Percentiles rank a stretch among this genome's conserved stretches.
These are phyloP conservation scores for Habropoda laboriosa DNA, from an alignment of 1,140 invertebrate genomes.

Conservation along the genomic window DNA sequence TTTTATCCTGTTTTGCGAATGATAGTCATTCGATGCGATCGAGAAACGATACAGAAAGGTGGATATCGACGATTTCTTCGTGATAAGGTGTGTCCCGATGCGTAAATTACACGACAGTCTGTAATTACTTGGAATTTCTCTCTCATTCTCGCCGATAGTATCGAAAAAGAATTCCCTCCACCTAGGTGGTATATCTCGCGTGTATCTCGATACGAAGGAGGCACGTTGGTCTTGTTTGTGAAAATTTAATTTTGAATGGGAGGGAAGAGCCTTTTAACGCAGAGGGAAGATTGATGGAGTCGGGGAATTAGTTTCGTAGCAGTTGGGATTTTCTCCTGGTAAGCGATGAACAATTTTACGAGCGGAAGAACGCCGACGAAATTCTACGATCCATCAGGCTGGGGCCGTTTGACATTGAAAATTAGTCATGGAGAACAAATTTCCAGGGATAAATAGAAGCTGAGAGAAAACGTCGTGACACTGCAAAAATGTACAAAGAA, in stretches of 20 bases:
- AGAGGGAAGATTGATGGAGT: conserved; percentile 13
- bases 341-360: conserved; percentile 4
- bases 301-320: conserved; percentile 4
- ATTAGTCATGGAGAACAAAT: not conserved
- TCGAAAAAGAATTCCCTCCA: too few relatives aligned
- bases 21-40: not conserved
- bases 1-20: not conserved
- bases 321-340: not conserved
- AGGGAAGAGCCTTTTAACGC: not conserved
- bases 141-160: not conserved
- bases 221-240: not conserved
- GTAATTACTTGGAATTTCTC: not conserved
- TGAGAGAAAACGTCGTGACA: too few relatives aligned
- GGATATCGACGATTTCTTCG: not conserved
- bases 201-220: not conserved
- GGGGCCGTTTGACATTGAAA: not conserved
- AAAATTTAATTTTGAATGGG: conserved; percentile 14
- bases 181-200: too few relatives aligned
- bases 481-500: too few relatives aligned
- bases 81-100: not conserved
- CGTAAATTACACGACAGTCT: not conserved
- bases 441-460: not conserved
- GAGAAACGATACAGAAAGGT: not conserved
- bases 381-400: conserved; percentile 7
- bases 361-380: not conserved